Conservation (phyloP, 1,140 invertebrate genomes). For the Pararge aegeria region DNA sequence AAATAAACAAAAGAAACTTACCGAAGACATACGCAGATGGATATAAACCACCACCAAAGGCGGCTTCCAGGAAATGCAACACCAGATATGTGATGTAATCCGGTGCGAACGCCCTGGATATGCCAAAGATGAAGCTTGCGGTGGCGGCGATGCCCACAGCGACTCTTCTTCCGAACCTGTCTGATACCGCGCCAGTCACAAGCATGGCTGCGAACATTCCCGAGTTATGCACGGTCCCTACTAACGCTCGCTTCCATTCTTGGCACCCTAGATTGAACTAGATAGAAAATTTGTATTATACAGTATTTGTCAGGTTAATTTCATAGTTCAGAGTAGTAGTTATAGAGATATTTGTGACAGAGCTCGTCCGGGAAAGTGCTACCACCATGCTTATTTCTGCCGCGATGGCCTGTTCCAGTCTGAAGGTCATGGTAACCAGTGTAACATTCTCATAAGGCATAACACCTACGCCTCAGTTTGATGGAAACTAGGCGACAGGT, state of each 20-base stretch:
- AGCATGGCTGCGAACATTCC: conserved; percentile 86
- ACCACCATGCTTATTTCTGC: no score
- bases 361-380: no score
- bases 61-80: conserved; percentile 80
- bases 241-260: conserved; percentile 85
- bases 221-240: conserved; percentile 86
- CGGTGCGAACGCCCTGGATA: conserved; percentile 79
- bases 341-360: no score
- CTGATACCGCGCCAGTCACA: conserved; percentile 84
- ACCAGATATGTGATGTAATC: conserved; percentile 79
- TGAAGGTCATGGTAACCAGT: no score
- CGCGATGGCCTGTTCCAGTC: no score
- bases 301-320: background rate
- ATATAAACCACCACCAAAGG: conserved; percentile 78
- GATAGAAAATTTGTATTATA: conserved; percentile 21
- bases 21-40: conserved; percentile 81
- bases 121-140: conserved; percentile 71
- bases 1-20: conserved; percentile 32
- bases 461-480: no score
- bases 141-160: conserved; percentile 51
- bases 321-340: no score
- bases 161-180: conserved; percentile 76
- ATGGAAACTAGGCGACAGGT: no score
- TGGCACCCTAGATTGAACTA: conserved; percentile 75
- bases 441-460: no score